Conservation (phyloP, 2,888 invertebrate genomes). For the Drosophila tanythrix region DNA sequence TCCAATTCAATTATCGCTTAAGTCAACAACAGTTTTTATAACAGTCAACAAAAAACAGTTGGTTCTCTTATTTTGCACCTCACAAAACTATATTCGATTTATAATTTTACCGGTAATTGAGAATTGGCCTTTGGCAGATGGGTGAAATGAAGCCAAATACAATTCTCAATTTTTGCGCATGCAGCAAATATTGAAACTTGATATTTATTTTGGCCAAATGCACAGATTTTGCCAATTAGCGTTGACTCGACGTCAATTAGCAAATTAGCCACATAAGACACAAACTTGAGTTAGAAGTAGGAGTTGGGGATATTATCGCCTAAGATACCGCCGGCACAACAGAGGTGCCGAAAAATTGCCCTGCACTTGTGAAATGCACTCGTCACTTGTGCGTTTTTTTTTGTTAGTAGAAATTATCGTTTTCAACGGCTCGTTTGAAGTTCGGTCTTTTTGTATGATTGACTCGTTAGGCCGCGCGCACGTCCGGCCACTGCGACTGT, state of each 20-base stretch:
- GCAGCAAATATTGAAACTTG: slow-evolving; percentile 67
- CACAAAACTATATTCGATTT: slow-evolving; percentile 33
- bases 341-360: slow-evolving; percentile 49
- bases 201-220: slow-evolving; percentile 59
- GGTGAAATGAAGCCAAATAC: slow-evolving; percentile 11
- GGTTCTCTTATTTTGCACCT: slow-evolving; percentile 25
- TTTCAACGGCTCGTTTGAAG: slow-evolving; percentile 55
- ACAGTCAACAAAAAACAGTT: slow-evolving; percentile 38
- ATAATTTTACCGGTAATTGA: slow-evolving; percentile 45
- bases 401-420: slow-evolving; percentile 46
- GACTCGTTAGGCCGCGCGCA: slow-evolving; percentile 62
- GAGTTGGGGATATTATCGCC: neutral
- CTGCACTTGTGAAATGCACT: slow-evolving; percentile 60
- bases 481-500: slow-evolving; percentile 69
- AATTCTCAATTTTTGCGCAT: slow-evolving; percentile 37
- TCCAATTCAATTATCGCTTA: slow-evolving; percentile 36
- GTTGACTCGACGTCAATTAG: slow-evolving; percentile 48
- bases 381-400: slow-evolving; percentile 27
- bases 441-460: slow-evolving; percentile 26
- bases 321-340: slow-evolving; percentile 47
- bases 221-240: slow-evolving; percentile 69
- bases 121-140: slow-evolving; percentile 37
- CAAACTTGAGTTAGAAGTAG: slow-evolving; percentile 9
- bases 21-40: slow-evolving; percentile 19
- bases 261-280: slow-evolving; percentile 42